phyloP scores from a whole-genome alignment of 1,140 invertebrate genomes.

The Platyscapa corneri region DNA sequence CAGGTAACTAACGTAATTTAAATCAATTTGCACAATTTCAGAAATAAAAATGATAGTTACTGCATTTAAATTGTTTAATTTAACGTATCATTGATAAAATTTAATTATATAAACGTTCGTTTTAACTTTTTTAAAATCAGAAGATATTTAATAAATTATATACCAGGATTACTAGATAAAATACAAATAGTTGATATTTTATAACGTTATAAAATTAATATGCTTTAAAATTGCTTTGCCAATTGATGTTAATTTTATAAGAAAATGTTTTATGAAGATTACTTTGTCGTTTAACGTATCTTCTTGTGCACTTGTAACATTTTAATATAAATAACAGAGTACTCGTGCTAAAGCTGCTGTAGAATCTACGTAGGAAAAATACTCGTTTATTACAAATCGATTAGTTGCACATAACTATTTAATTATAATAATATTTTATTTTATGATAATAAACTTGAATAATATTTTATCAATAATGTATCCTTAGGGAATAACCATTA shows the following conservation, averaged over 20 bases:
- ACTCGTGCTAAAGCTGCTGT: too few relatives aligned
- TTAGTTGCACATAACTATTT: not conserved
- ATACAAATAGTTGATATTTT: not conserved
- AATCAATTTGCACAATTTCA: not conserved
- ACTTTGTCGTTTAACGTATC: not conserved
- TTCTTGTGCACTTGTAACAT: not conserved
- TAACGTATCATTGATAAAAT: too few relatives aligned
- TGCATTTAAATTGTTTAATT: not conserved
- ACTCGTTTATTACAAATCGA: too few relatives aligned
- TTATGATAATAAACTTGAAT: too few relatives aligned
- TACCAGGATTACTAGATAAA: not conserved
- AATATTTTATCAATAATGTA: too few relatives aligned
- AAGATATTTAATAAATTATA: not conserved
- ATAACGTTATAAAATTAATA: not conserved
- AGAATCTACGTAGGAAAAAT: too few relatives aligned
- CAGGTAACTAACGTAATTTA: not conserved
- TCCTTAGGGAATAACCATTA: not conserved
- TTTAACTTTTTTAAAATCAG: too few relatives aligned
- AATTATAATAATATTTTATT: too few relatives aligned
- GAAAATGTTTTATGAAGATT: not conserved
- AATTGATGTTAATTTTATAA: not conserved
- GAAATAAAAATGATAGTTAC: not conserved
- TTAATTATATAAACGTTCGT: too few relatives aligned
- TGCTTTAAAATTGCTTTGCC: not conserved
- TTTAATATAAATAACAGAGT: not conserved